Evolutionary conservation across 2,888 invertebrate species (phyloP), one percentile per base, ranked within the genome.

Genomic region (Callinectes sapidus): DNA sequence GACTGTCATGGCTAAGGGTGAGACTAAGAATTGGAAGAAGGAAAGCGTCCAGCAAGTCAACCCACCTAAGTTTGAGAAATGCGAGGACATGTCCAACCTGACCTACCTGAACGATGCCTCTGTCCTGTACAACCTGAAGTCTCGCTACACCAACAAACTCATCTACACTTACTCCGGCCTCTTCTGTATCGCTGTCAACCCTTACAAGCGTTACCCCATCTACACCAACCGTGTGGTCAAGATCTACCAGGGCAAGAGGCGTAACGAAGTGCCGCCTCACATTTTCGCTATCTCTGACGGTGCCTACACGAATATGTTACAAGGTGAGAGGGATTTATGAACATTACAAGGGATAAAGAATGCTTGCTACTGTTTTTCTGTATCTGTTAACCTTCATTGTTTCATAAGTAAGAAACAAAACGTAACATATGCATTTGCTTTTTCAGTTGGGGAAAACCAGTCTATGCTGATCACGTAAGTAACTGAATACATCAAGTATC

Each of bases 91-190:
- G 98, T 98, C 98, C 95, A 98, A 98, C 97, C 97, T 99, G 97
- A 99, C 99, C 96, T 99, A 99, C 97, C 97, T 99, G 97, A 99
- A 99, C 97, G 99, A 99, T 97, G 99, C 99, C 97, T 98, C 99
- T 96, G 99, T 99, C 96, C 97, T 99, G 96, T 98, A 99, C 97
- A 99, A 99, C 97, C 97, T 99, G 97, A 98, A 98, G 97, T 98
- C 98, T 97, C 97, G 99, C 97, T 99, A 99, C 97, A 98, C 98
- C 97, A 97, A 97, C 97, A 98, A 98, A 96, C 98, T 99, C 96
- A 99, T 99, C 96, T 99, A 99, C 97, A 95, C 95, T 90, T 95
- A 95, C 92, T 95, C 95, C 66, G 95, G 95, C 48, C 94, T 95
- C 85, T 95, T 95, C 94, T 95, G 95, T 88, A 95, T 95, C 85